Base-by-base conservation (phyloP, 2,888 invertebrate species). In the Hirtodrosophila alboralis region DNA sequence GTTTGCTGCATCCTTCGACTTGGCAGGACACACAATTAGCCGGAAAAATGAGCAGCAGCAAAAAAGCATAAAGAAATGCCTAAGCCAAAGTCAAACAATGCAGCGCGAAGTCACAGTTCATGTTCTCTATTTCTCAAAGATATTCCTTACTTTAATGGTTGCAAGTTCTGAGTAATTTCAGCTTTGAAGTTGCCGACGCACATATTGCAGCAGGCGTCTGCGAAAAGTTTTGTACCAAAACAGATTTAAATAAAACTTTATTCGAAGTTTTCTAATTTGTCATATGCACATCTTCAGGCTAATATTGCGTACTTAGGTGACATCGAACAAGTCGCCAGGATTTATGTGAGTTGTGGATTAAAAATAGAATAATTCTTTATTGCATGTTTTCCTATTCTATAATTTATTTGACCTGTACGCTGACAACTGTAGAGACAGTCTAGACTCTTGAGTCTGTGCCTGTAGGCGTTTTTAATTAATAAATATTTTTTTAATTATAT, bases 1-100 rank as follows among this genome's bases (percentile, higher is more conserved):
- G 67, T 62, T 58, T 23, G 44, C 30, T 37, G 36, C 28, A 60
- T 38, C 38, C 37, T 49, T 43, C 41, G 49, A 37, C 57, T 60
- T 48, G 61, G 52, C 67, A 54, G 52, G 41, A 63, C 84, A 69
- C 77, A 86, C 79, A 86, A 80, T 80, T 80, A 86, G 80, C 77
- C 47, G 62, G 67, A 66, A 65, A 86, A 76, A 83, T 73, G 77
- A 84, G 84, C 76, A 65, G 53, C 31, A 30, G 12, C 66, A 53
- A 28, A 60, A 65, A 44, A 30, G 12, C 66, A 53, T 31, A 60
- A 65, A 44, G 56, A 51, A 67, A 61, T 47, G 44, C 51, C 65
- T 53, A 67, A 75, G 57, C 64, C 81, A 53, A 63, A 85, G 48
- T 69, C 81, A 79, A 86, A 80, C 76, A 80, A 61, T 66, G 84